Evolutionary conservation across 2,113 vertebrate species (phyloP).

Genomic region (Nothoprocta pentlandii): DNA sequence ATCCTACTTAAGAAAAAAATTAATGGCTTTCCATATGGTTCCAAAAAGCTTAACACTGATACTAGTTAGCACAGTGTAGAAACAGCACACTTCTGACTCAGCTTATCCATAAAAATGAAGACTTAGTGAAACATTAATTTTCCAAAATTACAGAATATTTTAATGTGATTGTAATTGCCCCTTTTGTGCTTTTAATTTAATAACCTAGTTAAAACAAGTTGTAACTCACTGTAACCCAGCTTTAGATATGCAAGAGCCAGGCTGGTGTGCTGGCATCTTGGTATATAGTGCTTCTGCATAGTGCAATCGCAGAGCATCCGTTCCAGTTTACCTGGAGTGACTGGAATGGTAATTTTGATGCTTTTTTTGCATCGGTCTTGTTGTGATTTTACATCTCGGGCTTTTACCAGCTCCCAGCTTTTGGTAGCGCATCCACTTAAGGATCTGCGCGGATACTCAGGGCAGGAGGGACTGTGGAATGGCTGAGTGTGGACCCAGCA

Average conservation of each 20-base stretch:
- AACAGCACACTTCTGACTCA: slow-evolving; percentile 39
- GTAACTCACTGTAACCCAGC: slow-evolving; percentile 51
- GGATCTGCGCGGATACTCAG: not conserved
- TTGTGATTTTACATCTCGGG: not conserved
- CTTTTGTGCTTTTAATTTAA: slow-evolving; percentile 72
- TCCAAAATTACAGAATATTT: slow-evolving; percentile 65
- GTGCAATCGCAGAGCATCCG: not conserved
- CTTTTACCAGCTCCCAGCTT: not conserved
- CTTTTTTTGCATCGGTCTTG: not conserved
- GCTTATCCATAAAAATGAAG: slow-evolving; percentile 63
- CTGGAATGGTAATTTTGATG: not conserved
- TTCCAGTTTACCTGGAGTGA: not conserved
- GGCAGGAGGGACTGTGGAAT: not conserved
- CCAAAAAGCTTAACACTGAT: slow-evolving; percentile 30
- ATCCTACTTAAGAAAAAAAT: slow-evolving; percentile 49
- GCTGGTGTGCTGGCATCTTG: slow-evolving; percentile 31
- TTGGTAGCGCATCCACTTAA: not conserved
- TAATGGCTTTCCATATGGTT: slow-evolving; percentile 56
- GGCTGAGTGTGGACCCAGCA: not conserved
- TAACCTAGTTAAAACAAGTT: slow-evolving; percentile 50
- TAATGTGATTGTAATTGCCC: slow-evolving; percentile 71
- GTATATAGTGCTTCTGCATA: slow-evolving; percentile 22
- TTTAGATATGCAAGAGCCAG: slow-evolving; percentile 47
- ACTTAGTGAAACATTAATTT: slow-evolving; percentile 70
- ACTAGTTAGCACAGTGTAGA: slow-evolving; percentile 8